These are phyloP conservation scores for Theretra japonica DNA, from an alignment of 2,888 invertebrate species.

Conservation along the genomic window DNA sequence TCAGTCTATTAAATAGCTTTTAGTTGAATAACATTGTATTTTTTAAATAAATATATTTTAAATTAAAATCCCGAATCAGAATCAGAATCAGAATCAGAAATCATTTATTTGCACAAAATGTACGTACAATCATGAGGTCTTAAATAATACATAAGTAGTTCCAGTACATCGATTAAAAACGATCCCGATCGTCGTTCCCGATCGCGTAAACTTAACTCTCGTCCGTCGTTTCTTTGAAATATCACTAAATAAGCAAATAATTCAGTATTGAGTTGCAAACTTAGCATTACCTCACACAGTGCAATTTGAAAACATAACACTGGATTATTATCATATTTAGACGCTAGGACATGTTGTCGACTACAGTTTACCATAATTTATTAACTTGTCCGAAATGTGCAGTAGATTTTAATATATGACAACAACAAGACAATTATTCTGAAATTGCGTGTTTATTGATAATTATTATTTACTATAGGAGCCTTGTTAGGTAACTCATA, in stretches of 20 bases:
- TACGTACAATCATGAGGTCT: no score
- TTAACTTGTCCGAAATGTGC: conserved; percentile 29
- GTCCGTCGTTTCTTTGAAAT: not conserved
- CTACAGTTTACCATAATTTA: conserved; percentile 15
- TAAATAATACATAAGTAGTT: no score
- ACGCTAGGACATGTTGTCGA: not conserved
- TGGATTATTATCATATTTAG: conserved; percentile 16
- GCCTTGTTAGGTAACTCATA: not conserved
- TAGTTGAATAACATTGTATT: no score
- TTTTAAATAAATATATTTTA: no score
- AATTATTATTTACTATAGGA: not conserved
- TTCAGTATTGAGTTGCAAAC: not conserved
- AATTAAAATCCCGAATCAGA: no score
- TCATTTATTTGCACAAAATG: no score
- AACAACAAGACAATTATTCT: conserved; percentile 9
- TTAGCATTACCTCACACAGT: not conserved
- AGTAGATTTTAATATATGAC: not conserved
- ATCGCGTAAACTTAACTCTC: not conserved
- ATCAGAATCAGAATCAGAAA: no score
- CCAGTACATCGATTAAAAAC: no score
- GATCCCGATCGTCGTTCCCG: no score
- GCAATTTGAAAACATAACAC: not conserved
- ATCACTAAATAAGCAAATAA: not conserved
- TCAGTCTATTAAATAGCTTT: no score
- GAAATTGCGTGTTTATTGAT: conserved; percentile 8